Conservation (phyloP, 2,797 vertebrate genomes). For the Sebastes steindachneri region DNA sequence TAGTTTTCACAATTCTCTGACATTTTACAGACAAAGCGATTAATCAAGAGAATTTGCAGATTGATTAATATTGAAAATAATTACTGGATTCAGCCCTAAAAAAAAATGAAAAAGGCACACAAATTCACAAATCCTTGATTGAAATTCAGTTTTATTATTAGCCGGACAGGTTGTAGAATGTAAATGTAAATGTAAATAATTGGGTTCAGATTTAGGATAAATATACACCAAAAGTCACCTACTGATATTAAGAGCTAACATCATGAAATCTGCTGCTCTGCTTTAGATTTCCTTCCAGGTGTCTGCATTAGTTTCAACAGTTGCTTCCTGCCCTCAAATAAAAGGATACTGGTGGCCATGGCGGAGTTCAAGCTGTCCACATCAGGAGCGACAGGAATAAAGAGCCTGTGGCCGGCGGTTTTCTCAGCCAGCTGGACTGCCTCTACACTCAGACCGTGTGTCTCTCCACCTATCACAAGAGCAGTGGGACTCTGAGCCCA, state of each 20-base stretch:
- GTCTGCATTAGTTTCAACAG: slow-evolving; percentile 63
- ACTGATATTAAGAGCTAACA: neutral
- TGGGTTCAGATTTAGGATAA: neutral
- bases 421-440: slow-evolving; percentile 84
- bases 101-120: neutral
- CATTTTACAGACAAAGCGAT: neutral
- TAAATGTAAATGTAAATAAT: neutral
- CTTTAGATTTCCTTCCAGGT: slow-evolving; percentile 33
- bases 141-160: slow-evolving; percentile 22
- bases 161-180: neutral
- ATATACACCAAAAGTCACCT: neutral
- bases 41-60: neutral
- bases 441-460: slow-evolving; percentile 85
- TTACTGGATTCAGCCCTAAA: neutral
- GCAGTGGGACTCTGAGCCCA: slow-evolving; percentile 87
- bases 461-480: slow-evolving; percentile 92
- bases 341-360: slow-evolving; percentile 90
- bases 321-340: slow-evolving; percentile 94
- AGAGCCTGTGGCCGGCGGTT: slow-evolving; percentile 84
- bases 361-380: slow-evolving; percentile 93
- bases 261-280: slow-evolving; percentile 14
- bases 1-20: neutral
- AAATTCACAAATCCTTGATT: neutral
- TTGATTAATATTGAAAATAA: neutral
- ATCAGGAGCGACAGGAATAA: slow-evolving; percentile 86